Evolutionary conservation across 53 echinoderm and acorn worm species (phyloP), one percentile per base, ranked within the genome.

Genomic region (Astropecten irregularis): DNA sequence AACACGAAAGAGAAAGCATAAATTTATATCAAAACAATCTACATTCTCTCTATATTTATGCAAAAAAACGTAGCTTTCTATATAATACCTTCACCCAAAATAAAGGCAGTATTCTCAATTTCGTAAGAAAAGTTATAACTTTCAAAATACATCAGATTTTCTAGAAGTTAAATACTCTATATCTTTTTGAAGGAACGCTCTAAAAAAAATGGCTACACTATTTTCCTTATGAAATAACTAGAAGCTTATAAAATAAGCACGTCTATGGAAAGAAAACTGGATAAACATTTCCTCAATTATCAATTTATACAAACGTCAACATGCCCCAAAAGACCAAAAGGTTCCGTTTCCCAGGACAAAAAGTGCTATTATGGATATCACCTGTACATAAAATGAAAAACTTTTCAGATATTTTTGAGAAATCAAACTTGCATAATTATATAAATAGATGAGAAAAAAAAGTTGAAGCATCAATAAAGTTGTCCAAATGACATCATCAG

Each of bases 11-110:
- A 53, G 9, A 52, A 51, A 52, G 27, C 1, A 25, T 19, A 11
- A 40, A 8, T 28, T 40, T 3, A 76, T 58, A 39, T 60, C 40
- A 39, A 77, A 46, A 61, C 31, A 59, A 76, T 58, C 6, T 44
- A n/a, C 21, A 30, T 9, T 18, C 19, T 61, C 31, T 77, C 60
- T 77, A 77, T 61, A 77, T 32, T 44, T 25, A 49, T 50, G 52
- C 31, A 71, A 50, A 4, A 50, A 44, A 50, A 44, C 19, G 56
- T 14, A 8, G 38, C 15, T 0, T 74, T 74, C 49, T 36, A n/a
- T n/a, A n/a, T n/a, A 77, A 59, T 77, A 28, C 62, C 60, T 40
- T 44, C 33, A 55, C 35, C 74, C 39, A 38, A 55, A 74, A 57
- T 22, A 27, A 56, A 57, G 22, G 26, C 25, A 56, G 55, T 57